Evolutionary conservation across 2,888 invertebrate species (phyloP).

Genomic region (Chalcis sispes): DNA sequence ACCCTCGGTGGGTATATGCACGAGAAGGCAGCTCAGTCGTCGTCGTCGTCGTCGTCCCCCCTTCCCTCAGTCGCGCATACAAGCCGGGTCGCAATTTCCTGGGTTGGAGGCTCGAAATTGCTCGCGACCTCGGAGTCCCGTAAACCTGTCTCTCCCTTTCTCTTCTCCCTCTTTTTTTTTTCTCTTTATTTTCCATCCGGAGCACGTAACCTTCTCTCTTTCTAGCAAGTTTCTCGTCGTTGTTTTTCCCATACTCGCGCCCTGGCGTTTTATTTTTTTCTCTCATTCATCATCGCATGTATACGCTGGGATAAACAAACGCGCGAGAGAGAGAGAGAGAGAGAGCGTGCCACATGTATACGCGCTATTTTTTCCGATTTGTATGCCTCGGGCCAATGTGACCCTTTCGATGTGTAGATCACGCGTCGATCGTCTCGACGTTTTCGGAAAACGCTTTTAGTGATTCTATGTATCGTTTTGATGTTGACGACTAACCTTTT

Average conservation of each 20-base stretch:
- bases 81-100: conserved; percentile 54
- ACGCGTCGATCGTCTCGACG: background rate
- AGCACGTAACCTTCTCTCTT: conserved; percentile 3
- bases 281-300: conserved; percentile 11
- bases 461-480: no score
- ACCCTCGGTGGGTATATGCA: no score
- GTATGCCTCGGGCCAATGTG: background rate
- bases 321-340: no score
- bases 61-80: conserved; percentile 17
- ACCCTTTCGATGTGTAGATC: background rate
- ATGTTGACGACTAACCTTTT: no score
- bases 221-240: conserved; percentile 1
- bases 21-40: no score
- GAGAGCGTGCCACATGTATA: background rate
- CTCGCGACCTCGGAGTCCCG: no score
- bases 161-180: no score
- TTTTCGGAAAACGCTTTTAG: conserved; percentile 1
- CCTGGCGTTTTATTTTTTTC: background rate
- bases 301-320: background rate
- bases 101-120: conserved; percentile 53
- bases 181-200: background rate
- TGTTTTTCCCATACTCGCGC: conserved; percentile 13
- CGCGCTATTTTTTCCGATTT: background rate
- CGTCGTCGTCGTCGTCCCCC: no score
- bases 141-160: conserved; percentile 21